Evolutionary conservation across 2,888 invertebrate species (phyloP), one percentile per base, ranked within the genome.

Genomic region (Omphaloscelis lunosa): DNA sequence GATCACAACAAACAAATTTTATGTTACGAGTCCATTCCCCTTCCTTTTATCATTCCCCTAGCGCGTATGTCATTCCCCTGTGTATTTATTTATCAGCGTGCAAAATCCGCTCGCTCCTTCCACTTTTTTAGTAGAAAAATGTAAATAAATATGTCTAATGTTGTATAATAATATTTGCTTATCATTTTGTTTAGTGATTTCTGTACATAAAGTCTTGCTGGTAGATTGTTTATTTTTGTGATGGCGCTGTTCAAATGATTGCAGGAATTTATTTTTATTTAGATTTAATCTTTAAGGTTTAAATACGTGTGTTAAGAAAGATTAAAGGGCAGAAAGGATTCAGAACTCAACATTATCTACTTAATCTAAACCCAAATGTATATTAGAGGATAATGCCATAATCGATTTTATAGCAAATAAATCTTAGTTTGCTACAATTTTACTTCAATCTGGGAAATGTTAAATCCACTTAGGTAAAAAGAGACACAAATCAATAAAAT

Each of bases 1-100:
- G 72, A 83, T 71, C 66, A 27, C 58, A 78, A 71, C 51, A 72
- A 78, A 77, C 77, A 83, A 77, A 77, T 83, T 85, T 76, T 68
- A 61, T 58, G 66, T 29, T 23, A 68, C 58, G 58, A 61, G 48
- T 68, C 29, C 65, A 65, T 74, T 73, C 59, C 39, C 53, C 0
- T n/a, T 20, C 23, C 27, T 77, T 67, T 71, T 72, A 73, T 77
- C 73, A 82, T 77, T 73, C 72, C 61, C 68, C 2, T 41, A 69
- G 65, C 56, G 41, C n/a, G 41, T 72, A 23, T 61, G 45, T 72
- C 72, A 66, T n/a, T 39, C 48, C 72, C 63, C 23, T 56, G 63
- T 53, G 62, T 75, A 71, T 76, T 67, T 75, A 71, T 76, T 67
- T 83, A 73, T 76, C 84, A 76, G 56, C 39, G n/a, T 34, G 61